Conservation (phyloP, 2,113 vertebrate genomes). For the Nematolebias whitei region DNA sequence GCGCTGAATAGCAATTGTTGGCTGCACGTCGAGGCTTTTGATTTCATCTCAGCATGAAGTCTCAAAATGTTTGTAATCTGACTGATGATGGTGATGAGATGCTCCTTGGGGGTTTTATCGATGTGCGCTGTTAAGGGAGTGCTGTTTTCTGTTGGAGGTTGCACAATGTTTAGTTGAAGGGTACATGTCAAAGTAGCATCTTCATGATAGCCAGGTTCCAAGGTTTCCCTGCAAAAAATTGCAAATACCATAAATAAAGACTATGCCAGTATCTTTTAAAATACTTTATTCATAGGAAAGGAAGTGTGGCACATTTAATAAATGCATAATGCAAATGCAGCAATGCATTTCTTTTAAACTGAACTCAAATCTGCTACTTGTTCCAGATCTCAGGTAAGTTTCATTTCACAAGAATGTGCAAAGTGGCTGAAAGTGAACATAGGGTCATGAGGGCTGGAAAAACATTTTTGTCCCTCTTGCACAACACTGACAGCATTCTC, state of each 20-base stretch:
- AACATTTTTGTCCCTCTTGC: slow-evolving; percentile 43
- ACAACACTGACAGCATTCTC: slow-evolving; percentile 52
- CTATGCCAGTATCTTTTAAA: not conserved
- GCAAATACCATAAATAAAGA: not conserved
- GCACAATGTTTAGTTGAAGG: not conserved
- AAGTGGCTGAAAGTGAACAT: slow-evolving; percentile 17
- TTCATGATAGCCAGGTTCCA: not conserved
- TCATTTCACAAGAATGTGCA: slow-evolving; percentile 35
- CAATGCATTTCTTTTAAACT: not conserved
- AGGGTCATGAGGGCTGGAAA: slow-evolving; percentile 24
- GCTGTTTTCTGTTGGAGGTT: not conserved
- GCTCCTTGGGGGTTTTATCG: too few species aligned
- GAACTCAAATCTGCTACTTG: not conserved
- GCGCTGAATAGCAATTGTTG: too few species aligned
- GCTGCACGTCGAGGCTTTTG: too few species aligned
- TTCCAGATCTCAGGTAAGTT: slow-evolving; percentile 14
- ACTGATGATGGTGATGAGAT: too few species aligned
- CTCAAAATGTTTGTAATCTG: too few species aligned
- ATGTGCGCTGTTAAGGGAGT: not conserved
- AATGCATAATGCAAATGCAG: not conserved
- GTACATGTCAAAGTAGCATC: not conserved
- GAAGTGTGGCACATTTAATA: not conserved
- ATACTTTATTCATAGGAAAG: too few species aligned
- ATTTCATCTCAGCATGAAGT: too few species aligned
- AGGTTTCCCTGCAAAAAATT: not conserved